Evolutionary conservation across 2,797 vertebrate genomes (phyloP).

Genomic region (Notolabrus celidotus): DNA sequence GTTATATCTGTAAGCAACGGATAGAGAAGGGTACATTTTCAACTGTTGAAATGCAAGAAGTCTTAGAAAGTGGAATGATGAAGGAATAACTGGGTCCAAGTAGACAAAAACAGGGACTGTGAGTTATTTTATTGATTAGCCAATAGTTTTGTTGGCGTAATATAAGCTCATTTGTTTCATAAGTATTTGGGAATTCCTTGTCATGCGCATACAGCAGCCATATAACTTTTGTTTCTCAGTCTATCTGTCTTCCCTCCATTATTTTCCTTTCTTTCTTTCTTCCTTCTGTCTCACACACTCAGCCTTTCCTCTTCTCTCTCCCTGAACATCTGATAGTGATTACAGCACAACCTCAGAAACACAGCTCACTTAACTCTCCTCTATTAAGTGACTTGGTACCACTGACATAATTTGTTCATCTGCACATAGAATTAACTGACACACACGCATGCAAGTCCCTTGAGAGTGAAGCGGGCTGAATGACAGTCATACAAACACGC

Average conservation of each 20-base stretch:
- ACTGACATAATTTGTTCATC: slow-evolving; percentile 72
- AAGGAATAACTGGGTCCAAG: no score
- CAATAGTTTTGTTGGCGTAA: no score
- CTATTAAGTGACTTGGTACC: slow-evolving; percentile 69
- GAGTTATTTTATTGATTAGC: no score
- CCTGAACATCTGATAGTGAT: slow-evolving; percentile 79
- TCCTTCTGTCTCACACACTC: slow-evolving; percentile 16
- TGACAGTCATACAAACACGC: slow-evolving; percentile 15
- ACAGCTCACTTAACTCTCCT: slow-evolving; percentile 66
- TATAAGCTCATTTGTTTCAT: neutral
- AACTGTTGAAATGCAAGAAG: no score
- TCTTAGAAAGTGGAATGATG: no score
- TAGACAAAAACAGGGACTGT: no score
- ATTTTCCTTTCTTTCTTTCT: slow-evolving; percentile 12
- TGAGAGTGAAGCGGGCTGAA: neutral
- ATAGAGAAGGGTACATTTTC: no score
- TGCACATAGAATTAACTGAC: slow-evolving; percentile 49
- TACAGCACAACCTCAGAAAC: slow-evolving; percentile 67
- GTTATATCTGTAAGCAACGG: no score
- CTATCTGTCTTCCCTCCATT: slow-evolving; percentile 12
- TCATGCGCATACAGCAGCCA: slow-evolving; percentile 14
- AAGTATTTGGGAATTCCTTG: neutral
- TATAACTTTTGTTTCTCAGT: slow-evolving; percentile 8
- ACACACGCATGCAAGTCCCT: slow-evolving; percentile 16
- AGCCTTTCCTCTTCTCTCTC: slow-evolving; percentile 33